Conservation (phyloP, 2,797 vertebrate genomes). For the Girardinus metallicus region DNA sequence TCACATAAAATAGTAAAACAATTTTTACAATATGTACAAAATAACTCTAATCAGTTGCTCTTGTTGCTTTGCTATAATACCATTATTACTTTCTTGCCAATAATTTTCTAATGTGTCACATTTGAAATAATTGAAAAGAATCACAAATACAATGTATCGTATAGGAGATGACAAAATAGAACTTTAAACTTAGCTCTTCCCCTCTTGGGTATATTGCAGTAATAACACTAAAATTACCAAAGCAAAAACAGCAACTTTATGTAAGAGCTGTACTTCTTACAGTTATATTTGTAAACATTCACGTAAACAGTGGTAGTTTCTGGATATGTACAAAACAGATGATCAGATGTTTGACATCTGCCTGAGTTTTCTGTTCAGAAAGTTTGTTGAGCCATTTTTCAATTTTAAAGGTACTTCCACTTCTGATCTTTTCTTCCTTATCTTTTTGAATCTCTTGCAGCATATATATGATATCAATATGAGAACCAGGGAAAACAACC, state of each 20-base stretch:
- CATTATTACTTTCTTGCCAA: slow-evolving; percentile 27
- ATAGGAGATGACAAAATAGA: neutral
- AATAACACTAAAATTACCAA: slow-evolving; percentile 39
- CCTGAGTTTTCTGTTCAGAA: slow-evolving; percentile 88
- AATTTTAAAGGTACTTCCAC: slow-evolving; percentile 93
- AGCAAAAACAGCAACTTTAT: slow-evolving; percentile 50
- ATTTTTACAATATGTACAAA: slow-evolving; percentile 79
- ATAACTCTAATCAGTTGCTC: slow-evolving; percentile 34
- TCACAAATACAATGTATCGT: slow-evolving; percentile 2
- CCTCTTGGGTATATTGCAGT: neutral
- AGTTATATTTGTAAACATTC: slow-evolving; percentile 74
- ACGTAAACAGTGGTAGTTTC: slow-evolving; percentile 66
- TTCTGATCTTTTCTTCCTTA: slow-evolving; percentile 84
- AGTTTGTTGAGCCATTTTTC: slow-evolving; percentile 83
- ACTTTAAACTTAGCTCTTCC: neutral
- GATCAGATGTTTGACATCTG: slow-evolving; percentile 93
- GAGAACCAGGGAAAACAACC: slow-evolving; percentile 87
- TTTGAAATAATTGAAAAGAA: neutral
- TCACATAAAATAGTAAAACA: slow-evolving; percentile 78
- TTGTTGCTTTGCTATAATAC: slow-evolving; percentile 32
- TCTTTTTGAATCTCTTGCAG: slow-evolving; percentile 86
- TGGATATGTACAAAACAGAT: slow-evolving; percentile 34
- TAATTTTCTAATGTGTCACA: slow-evolving; percentile 13
- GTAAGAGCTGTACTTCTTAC: slow-evolving; percentile 50
- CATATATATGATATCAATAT: slow-evolving; percentile 91